These are phyloP conservation scores for Himalopsyche japonica DNA, from an alignment of 2,888 invertebrate species.

Conservation along the genomic window DNA sequence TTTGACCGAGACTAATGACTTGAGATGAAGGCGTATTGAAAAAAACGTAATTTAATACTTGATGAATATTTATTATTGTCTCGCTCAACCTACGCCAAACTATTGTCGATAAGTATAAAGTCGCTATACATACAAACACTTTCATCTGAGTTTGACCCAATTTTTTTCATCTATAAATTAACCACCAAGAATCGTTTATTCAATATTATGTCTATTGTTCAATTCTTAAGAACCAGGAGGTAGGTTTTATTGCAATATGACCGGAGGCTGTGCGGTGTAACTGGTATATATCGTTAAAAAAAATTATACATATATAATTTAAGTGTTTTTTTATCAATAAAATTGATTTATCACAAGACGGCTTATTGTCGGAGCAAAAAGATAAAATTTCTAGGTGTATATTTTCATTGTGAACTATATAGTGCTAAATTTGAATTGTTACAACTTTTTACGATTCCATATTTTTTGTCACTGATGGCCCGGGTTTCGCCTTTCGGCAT, in stretches of 20 bases:
- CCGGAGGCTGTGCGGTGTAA: background rate
- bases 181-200: background rate
- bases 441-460: no score
- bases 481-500: no score
- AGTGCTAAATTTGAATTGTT: no score
- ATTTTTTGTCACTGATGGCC: no score
- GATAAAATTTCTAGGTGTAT: no score
- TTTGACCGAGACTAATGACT: background rate
- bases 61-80: background rate
- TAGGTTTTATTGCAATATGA: background rate
- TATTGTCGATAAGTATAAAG: background rate
- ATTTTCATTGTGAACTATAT: no score
- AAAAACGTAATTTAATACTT: background rate
- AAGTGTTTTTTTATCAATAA: background rate
- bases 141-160: background rate
- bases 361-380: no score
- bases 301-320: background rate
- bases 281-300: background rate
- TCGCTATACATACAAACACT: background rate
- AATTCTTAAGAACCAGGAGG: background rate
- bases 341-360: no score
- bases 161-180: background rate
- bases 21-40: background rate
- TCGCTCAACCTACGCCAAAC: background rate
- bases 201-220: background rate